Percentiles rank a stretch among this genome's conserved stretches.
Conservation (phyloP, 2,113 vertebrate species). For the Jaculus jaculus region DNA sequence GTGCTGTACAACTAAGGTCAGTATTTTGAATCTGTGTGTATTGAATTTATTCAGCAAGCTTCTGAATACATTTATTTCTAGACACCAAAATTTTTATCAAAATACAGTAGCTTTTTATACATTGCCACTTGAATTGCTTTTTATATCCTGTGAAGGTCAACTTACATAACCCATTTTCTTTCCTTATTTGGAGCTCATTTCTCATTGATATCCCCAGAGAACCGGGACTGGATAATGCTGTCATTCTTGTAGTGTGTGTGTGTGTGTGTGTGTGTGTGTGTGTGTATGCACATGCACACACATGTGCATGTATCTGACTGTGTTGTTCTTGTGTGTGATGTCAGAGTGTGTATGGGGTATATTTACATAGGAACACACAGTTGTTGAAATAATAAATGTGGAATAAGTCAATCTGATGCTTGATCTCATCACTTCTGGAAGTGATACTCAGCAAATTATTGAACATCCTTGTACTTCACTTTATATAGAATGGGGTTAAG, state of each 20-base stretch:
- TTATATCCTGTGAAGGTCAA: neutral
- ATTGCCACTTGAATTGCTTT: neutral
- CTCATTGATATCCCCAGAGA: neutral
- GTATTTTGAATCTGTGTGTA: neutral
- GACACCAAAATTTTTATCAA: conserved; percentile 6
- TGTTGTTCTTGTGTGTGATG: too few species aligned
- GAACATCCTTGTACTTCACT: too few species aligned
- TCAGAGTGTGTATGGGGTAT: neutral
- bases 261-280: neutral
- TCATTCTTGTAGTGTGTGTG: neutral
- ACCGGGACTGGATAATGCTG: neutral
- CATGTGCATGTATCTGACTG: too few species aligned
- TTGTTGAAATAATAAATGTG: too few species aligned
- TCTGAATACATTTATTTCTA: neutral
- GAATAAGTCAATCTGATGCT: too few species aligned
- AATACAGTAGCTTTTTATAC: neutral
- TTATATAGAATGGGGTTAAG: too few species aligned
- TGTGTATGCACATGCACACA: neutral
- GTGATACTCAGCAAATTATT: too few species aligned
- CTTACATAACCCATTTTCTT: neutral
- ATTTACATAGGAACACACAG: neutral
- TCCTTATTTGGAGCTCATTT: neutral
- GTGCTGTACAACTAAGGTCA: neutral
- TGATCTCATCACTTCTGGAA: too few species aligned
- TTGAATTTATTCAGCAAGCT: conserved; percentile 34